Conservation (phyloP, 2,797 vertebrate genomes). For the Rachycentron canadum region DNA sequence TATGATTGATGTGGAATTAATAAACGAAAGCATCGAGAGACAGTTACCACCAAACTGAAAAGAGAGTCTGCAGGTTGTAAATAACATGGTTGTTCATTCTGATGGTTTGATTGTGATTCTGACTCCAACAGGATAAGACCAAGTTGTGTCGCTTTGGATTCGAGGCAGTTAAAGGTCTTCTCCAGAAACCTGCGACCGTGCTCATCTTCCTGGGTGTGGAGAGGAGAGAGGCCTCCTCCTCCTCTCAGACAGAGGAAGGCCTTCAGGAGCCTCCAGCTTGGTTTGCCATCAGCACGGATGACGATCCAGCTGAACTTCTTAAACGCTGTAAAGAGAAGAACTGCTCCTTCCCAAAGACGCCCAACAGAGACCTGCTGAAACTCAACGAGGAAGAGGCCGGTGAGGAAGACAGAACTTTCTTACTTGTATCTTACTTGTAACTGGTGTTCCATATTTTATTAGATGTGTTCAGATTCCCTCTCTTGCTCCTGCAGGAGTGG, state of each 20-base stretch:
- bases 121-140: conserved; percentile 67
- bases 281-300: conserved; percentile 90
- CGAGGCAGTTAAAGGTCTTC: conserved; percentile 82
- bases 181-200: conserved; percentile 79
- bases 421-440: too few species aligned
- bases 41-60: too few species aligned
- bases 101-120: not conserved
- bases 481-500: conserved; percentile 83
- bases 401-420: conserved; percentile 70
- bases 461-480: too few species aligned
- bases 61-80: too few species aligned
- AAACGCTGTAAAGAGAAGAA: conserved; percentile 78
- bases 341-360: conserved; percentile 87
- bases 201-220: conserved; percentile 93
- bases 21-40: too few species aligned
- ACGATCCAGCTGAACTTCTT: conserved; percentile 82
- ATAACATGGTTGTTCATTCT: not conserved
- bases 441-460: not conserved
- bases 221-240: conserved; percentile 59
- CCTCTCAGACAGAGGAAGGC: not conserved
- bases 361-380: conserved; percentile 89
- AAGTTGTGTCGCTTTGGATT: conserved; percentile 86
- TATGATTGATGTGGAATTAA: too few species aligned
- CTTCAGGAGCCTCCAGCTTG: conserved; percentile 85
- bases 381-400: conserved; percentile 93